Base-by-base conservation (phyloP, 1,140 invertebrate genomes). In the Oscheius sp. region DNA sequence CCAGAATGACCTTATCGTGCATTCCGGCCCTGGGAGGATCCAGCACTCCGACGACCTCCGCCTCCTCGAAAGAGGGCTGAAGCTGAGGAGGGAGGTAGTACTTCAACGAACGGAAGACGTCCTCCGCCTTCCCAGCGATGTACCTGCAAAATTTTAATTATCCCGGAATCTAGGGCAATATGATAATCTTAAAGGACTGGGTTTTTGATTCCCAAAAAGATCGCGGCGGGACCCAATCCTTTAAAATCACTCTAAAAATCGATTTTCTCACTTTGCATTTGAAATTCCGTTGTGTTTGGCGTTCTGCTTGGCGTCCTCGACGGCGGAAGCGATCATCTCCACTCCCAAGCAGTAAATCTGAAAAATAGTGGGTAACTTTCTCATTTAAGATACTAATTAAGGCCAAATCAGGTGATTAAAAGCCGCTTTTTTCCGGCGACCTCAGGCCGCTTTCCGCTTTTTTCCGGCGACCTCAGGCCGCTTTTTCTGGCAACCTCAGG, bases 261-360 rank as follows among this genome's bases (percentile, higher is more conserved):
- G n/a, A n/a, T n/a, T n/a, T n/a, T n/a, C 42, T 55, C 7, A 55
- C 49, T 55, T 55, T 7, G 23, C 28, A 55, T 55, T 55, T 7
- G 15, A 26, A 13, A 55, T 55, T 7, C 49, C 49, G 23, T 99
- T 99, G 15, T 89, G 80, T 26, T 88, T 79, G 0, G 92, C 93
- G 88, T 99, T 99, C 59, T 88, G 85, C 80, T 90, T 90, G 0
- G 96, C 96, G 88, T 99, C 94, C 68, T 90, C 89, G 10, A 99
- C 90, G 0, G 95, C 95, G 82, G 93, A 89, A 10, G 89, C 82
- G 59, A 93, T 88, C 70, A 97, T 87, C 87, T 99, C 96, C 42
- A 99, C 85, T 0, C 96, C 96, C 73, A 97, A 85, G 1, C 73
- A 74, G 35, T 35, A 75, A 32, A 76, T 35, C 58, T 63, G 35